These are phyloP conservation scores for Dasysyrphus albostriatus DNA, from an alignment of 2,888 invertebrate species.

Conservation along the genomic window DNA sequence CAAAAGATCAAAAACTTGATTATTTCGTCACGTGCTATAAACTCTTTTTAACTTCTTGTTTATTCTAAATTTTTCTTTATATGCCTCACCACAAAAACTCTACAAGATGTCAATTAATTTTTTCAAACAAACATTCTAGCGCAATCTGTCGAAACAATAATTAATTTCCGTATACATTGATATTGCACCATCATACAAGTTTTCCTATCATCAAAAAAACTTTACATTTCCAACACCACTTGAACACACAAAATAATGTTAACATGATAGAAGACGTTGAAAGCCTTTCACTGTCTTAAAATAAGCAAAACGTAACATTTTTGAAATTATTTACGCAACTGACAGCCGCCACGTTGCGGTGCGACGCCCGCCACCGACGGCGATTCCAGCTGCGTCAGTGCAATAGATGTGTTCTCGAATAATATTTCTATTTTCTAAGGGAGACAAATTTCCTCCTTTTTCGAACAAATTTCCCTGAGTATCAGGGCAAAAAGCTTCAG, in stretches of 20 bases:
- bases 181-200: conserved; percentile 36
- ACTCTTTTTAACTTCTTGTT: neutral
- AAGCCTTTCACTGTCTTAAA: conserved; percentile 29
- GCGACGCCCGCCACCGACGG: neutral
- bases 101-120: conserved; percentile 18
- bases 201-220: conserved; percentile 26
- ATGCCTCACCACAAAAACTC: neutral
- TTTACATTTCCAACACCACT: conserved; percentile 21
- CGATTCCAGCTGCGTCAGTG: neutral
- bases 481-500: neutral
- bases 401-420: neutral
- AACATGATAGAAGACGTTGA: conserved; percentile 9
- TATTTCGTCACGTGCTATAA: neutral
- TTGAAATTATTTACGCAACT: conserved; percentile 12
- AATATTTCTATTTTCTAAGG: neutral
- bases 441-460: conserved; percentile 8
- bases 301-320: conserved; percentile 1
- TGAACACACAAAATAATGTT: conserved; percentile 15
- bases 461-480: conserved; percentile 26
- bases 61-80: neutral
- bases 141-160: conserved; percentile 28
- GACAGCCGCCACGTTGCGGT: neutral
- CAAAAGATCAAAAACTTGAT: neutral
- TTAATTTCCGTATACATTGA: conserved; percentile 36
- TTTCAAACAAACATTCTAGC: conserved; percentile 19